Evolutionary conservation across 2,797 vertebrate species (phyloP), one percentile per base, ranked within the genome.

Genomic region (Danio kyathit): DNA sequence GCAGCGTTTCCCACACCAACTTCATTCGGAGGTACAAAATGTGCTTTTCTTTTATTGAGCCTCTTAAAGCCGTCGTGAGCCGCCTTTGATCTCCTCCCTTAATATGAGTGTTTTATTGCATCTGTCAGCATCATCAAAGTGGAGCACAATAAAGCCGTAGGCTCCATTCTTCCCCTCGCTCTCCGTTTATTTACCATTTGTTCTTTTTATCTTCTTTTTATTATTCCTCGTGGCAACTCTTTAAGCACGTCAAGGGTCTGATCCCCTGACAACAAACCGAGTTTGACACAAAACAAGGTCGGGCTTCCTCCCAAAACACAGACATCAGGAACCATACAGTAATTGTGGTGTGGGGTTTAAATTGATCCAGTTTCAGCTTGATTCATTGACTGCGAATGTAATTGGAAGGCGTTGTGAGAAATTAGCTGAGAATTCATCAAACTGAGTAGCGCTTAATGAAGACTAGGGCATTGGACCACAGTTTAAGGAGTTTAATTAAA

Each of bases 111-210:
- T 81, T 87, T 87, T 87, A 83, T 84, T 87, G 77, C 80, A 72
- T 82, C 78, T 84, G 82, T 83, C 81, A 83, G 86, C 74, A 67
- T 84, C 84, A 85, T 85, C 80, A 83, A 83, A 86, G 75, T 76
- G n/a, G 75, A 81, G 71, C 70, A 86, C 77, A 78, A 84, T 81
- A 82, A 72, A 81, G 52, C 83, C 71, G 51, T 40, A 64, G 82
- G 82, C 82, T 75, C 56, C 74, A 48, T 71, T 83, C 44, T 81
- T 29, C 59, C 52, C 19, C 17, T 65, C 54, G 56, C 65, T 72
- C 49, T 65, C 56, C 16, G 10, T 74, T 86, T 85, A 86, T 86
- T 84, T 84, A 79, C 79, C 54, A 73, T 82, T 81, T 86, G 78
- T 83, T 84, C 74, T 67, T 84, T 84, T 81, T 79, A 81, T 86